Base-by-base conservation (phyloP, 2,888 invertebrate species). In the Orthosia incerta region DNA sequence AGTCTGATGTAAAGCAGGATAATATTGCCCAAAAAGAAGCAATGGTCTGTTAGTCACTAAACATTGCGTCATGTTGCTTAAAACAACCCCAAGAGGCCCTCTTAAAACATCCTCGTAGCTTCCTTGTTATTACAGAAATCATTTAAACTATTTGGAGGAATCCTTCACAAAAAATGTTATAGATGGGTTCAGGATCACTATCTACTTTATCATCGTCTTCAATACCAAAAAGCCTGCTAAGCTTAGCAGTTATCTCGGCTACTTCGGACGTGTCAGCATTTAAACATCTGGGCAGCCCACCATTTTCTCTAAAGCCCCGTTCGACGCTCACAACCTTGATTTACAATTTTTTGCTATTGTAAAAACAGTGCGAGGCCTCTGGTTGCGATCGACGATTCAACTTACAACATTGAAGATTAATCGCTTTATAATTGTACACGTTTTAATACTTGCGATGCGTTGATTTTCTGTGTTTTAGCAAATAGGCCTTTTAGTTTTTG, bases 291-390 rank as follows among this genome's bases (percentile, higher is more conserved):
- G 60, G 39, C 20, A 53, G 60, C 20, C 48, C 65, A 75, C 53
- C 45, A 65, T 79, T 79, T 76, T 65, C 77, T 62, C 45, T 48
- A 77, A 79, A 71, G 72, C 67, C 55, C 83, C 79, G 66, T 80
- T 78, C 51, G 51, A 64, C 46, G 55, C 20, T 64, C 56, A 45
- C 72, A 82, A 65, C 84, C 76, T 80, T 71, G 80, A 65, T 68
- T 66, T 61, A 68, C 62, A 65, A 57, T 75, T 85, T 84, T 75
- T 73, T 73, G 73, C 79, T 61, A 76, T 70, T 71, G 70, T 82
- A 85, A 79, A 83, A 84, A 85, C 79, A 45, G 60, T 59, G 73
- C 83, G 73, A 79, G 83, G 85, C 76, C 79, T 85, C 79, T 61
- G 45, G 72, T 68, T 45, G 72, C 63, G 73, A 73, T 76, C 66